phyloP scores from a whole-genome alignment of 1,140 invertebrate genomes.

The Brachionus rubens region DNA sequence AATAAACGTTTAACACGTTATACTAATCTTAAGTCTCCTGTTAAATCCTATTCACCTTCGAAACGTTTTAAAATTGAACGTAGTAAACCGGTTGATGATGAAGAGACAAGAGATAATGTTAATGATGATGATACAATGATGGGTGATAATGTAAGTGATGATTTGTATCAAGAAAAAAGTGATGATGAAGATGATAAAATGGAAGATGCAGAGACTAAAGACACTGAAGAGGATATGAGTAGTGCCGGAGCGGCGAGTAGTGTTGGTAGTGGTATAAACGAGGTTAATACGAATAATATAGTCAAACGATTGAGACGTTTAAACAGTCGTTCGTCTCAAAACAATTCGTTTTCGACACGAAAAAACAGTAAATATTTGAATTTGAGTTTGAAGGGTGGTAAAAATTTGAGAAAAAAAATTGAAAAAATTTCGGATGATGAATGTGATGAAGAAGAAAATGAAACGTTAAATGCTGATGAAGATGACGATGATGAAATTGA shows the following conservation, averaged over 20 bases:
- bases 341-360: slow-evolving; percentile 6
- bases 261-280: slow-evolving; percentile 40
- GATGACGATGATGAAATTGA: neutral
- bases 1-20: slow-evolving; percentile 25
- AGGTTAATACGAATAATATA: slow-evolving; percentile 15
- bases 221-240: slow-evolving; percentile 35
- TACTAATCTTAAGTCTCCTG: neutral
- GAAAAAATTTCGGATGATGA: neutral
- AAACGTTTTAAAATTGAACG: neutral
- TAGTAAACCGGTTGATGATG: neutral
- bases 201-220: neutral
- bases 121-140: neutral
- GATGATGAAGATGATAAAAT: slow-evolving; percentile 1
- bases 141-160: neutral
- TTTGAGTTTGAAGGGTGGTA: neutral
- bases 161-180: slow-evolving; percentile 36
- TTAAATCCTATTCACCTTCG: neutral
- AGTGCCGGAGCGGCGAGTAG: slow-evolving; percentile 44
- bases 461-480: neutral
- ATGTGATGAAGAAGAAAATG: neutral
- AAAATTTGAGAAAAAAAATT: neutral
- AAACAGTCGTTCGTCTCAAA: slow-evolving; percentile 13
- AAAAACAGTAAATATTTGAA: neutral
- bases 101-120: neutral
- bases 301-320: slow-evolving; percentile 8